Base-by-base conservation (phyloP, 2,113 vertebrate genomes). In the Pelmatolapia mariae region DNA sequence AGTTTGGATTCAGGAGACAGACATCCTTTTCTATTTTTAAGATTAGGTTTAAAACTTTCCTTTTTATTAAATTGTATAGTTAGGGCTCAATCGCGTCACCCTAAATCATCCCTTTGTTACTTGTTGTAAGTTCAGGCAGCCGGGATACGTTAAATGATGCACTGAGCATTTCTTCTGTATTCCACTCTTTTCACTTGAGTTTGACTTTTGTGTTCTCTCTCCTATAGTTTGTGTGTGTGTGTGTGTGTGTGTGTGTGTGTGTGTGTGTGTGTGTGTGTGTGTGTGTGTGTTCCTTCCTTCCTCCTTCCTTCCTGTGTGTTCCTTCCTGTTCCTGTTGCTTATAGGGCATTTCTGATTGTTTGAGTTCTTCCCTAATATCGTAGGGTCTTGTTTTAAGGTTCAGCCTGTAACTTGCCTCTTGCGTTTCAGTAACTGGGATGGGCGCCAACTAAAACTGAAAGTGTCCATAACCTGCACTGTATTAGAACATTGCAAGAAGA, bases 31-130 rank as follows among this genome's bases (percentile, higher is more conserved):
- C 33, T 38, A 8, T 38, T 66, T 66, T 22, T 66, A 66, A 38
- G 6, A 68, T 68, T 8, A 13, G 4, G 10, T 38, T 66, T 13
- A 38, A 66, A 66, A 66, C 61, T 12, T 66, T 66, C 10, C 10
- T 22, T 1, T 36, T 66, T 66, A 36, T 11, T 66, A 38, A 66
- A 22, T 8, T n/a, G 18, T n/a, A n/a, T 66, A 59, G 3, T 66
- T 38, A 1, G 6, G 4, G 6, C 2, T 38, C 33, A 0, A 13
- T n/a, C 10, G 12, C 10, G 3, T 68, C 19, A 2, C 33, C 19
- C 63, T 38, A 1, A 68, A 68, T 18, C 33, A 22, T 68, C 33
- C 9, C 7, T 22, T 22, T 33, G 59, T 33, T 63, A 11, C 18
- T 6, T 31, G 5, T 29, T 59, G 26, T 31, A 66, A n/a, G 31